Conservation (phyloP, 2,888 invertebrate genomes). For the Diachrysia chrysitis region DNA sequence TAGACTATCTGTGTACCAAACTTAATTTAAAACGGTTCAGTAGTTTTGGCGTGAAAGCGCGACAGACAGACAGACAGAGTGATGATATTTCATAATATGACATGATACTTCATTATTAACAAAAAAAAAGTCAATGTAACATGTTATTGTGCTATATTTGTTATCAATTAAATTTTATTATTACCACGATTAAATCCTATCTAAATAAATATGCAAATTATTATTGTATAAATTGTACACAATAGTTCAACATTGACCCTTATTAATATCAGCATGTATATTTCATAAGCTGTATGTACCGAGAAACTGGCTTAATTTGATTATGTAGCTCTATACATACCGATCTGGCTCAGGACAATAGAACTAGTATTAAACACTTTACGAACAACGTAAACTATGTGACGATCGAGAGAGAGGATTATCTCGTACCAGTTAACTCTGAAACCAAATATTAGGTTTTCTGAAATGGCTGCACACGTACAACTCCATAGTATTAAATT, state of each 20-base stretch:
- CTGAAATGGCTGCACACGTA: conserved; percentile 14
- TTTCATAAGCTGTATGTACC: conserved; percentile 5
- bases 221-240: neutral
- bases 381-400: conserved; percentile 18
- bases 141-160: too few species aligned
- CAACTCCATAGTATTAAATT: neutral
- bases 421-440: conserved; percentile 14
- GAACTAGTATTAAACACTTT: neutral
- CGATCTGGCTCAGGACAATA: neutral
- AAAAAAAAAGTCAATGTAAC: too few species aligned
- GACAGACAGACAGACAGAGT: too few species aligned
- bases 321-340: neutral
- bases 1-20: too few species aligned
- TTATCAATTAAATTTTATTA: too few species aligned
- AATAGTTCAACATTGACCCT: neutral
- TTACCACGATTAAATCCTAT: too few species aligned
- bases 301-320: conserved; percentile 7
- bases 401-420: conserved; percentile 28
- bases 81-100: too few species aligned
- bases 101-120: too few species aligned
- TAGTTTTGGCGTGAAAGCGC: too few species aligned
- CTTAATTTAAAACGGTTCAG: too few species aligned
- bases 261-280: neutral
- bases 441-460: conserved; percentile 20
- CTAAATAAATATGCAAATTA: neutral